Percentiles rank a stretch among this genome's conserved stretches.
Evolutionary conservation across 1,140 invertebrate species (phyloP).

Genomic region (Plutomurus gul): DNA sequence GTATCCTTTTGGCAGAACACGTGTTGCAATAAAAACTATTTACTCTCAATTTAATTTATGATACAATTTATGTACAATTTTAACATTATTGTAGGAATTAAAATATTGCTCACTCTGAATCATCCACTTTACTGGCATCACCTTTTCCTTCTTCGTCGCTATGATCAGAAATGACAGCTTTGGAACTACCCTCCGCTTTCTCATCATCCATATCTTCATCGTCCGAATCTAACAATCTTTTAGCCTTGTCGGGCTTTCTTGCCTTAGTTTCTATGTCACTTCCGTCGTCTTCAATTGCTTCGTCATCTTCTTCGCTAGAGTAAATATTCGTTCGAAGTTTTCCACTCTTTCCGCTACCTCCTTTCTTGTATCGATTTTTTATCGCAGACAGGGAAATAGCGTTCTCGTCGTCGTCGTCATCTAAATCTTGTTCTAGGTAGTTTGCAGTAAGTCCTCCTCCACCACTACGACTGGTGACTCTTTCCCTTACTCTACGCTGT

Average conservation of each 20-base stretch:
- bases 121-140: not conserved
- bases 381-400: slow-evolving; percentile 90
- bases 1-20: no score
- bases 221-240: slow-evolving; percentile 69
- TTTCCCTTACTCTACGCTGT: slow-evolving; percentile 66
- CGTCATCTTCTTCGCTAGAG: slow-evolving; percentile 80
- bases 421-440: slow-evolving; percentile 66
- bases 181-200: not conserved
- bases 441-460: slow-evolving; percentile 63
- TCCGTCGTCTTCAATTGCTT: slow-evolving; percentile 66
- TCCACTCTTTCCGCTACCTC: slow-evolving; percentile 60
- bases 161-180: not conserved
- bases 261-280: slow-evolving; percentile 49
- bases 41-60: no score
- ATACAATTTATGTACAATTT: no score
- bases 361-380: slow-evolving; percentile 87
- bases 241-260: slow-evolving; percentile 60
- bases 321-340: slow-evolving; percentile 69
- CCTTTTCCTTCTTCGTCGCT: not conserved
- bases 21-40: no score
- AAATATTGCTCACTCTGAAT: no score
- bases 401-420: slow-evolving; percentile 74
- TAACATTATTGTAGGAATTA: no score
- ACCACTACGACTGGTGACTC: slow-evolving; percentile 61
- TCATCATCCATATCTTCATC: slow-evolving; percentile 59